Evolutionary conservation across 2,113 vertebrate genomes (phyloP).

Genomic region (Alces alces): DNA sequence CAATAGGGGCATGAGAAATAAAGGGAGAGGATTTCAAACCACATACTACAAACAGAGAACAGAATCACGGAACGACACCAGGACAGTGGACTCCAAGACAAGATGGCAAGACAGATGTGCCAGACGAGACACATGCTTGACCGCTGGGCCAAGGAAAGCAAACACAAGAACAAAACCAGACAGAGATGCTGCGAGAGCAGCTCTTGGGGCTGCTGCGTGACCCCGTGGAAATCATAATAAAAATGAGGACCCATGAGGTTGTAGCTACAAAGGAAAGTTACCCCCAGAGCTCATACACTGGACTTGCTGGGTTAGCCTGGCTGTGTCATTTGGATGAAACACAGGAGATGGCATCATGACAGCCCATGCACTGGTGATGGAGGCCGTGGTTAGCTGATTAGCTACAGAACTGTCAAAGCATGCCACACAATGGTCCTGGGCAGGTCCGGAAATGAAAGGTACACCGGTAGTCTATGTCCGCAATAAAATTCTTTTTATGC

Average conservation of each 20-base stretch:
- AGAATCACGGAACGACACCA: slow-evolving; percentile 88
- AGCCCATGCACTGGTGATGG: slow-evolving; percentile 87
- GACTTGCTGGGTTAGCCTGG: slow-evolving; percentile 81
- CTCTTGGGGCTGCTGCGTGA: slow-evolving; percentile 67
- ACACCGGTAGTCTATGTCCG: slow-evolving; percentile 90
- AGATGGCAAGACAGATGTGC: slow-evolving; percentile 77
- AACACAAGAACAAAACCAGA: slow-evolving; percentile 52
- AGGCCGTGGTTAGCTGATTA: slow-evolving; percentile 80
- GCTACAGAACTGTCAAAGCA: slow-evolving; percentile 83
- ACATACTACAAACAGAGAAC: slow-evolving; percentile 91
- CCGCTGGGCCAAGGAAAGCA: slow-evolving; percentile 66
- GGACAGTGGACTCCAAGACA: slow-evolving; percentile 78
- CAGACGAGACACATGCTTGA: slow-evolving; percentile 74
- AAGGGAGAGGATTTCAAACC: slow-evolving; percentile 75
- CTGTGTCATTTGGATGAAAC: slow-evolving; percentile 83
- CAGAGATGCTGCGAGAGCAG: slow-evolving; percentile 68
- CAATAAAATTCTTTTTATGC: slow-evolving; percentile 99
- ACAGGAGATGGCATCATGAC: slow-evolving; percentile 82
- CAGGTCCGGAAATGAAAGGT: slow-evolving; percentile 85
- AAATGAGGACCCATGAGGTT: slow-evolving; percentile 58
- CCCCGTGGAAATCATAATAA: slow-evolving; percentile 65
- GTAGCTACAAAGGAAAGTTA: slow-evolving; percentile 69
- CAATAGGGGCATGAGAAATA: slow-evolving; percentile 34
- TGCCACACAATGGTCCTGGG: slow-evolving; percentile 89
- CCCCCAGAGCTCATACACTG: slow-evolving; percentile 76